Conservation (phyloP, 2,797 vertebrate genomes). For the Cuniculus paca region DNA sequence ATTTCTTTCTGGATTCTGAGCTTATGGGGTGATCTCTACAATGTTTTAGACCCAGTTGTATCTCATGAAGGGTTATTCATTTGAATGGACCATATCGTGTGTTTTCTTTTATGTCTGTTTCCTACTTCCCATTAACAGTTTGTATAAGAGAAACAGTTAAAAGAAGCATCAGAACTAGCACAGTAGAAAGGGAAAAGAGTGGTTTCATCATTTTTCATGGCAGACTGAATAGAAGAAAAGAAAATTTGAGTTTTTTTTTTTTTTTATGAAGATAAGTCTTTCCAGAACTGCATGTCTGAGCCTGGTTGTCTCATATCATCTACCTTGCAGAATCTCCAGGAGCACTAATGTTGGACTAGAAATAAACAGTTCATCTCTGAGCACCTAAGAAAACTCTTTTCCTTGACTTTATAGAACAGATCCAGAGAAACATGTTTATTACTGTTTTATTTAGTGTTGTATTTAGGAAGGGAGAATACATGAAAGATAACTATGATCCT, state of each 20-base stretch:
- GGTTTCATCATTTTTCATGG: background rate
- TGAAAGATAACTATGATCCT: background rate
- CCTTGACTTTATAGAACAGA: background rate
- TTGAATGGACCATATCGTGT: background rate
- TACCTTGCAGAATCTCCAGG: background rate
- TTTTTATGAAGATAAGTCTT: background rate
- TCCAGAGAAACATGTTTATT: background rate
- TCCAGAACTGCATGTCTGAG: background rate
- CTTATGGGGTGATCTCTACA: background rate
- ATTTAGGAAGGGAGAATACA: constrained; percentile 1
- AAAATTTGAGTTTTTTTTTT: background rate
- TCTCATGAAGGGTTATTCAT: background rate
- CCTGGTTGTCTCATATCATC: too few relatives aligned
- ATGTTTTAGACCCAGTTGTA: background rate
- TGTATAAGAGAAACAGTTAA: background rate
- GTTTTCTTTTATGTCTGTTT: background rate
- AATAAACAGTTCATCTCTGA: background rate
- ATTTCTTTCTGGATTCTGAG: background rate
- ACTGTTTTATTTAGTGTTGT: constrained; percentile 57
- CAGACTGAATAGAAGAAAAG: background rate
- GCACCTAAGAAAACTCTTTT: background rate
- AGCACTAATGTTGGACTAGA: background rate
- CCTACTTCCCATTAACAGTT: background rate
- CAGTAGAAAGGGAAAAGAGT: background rate
- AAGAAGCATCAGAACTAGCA: background rate